Conservation (phyloP, 1,140 invertebrate genomes). For the Nasonia giraulti region DNA sequence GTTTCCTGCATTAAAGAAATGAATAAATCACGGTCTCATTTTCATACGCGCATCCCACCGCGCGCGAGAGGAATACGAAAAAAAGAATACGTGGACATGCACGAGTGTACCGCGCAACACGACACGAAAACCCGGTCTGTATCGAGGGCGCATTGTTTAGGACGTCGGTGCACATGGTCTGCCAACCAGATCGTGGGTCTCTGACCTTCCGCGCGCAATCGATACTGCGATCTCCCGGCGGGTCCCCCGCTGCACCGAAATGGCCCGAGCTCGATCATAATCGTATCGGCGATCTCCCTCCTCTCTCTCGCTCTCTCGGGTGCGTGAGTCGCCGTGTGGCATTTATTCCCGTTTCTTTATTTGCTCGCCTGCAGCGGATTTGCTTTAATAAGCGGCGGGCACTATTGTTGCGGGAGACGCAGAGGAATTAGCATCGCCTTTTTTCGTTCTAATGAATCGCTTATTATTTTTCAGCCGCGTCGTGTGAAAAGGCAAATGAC, state of each 20-base stretch:
- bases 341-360: slow-evolving; percentile 13
- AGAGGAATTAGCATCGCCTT: background rate
- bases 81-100: background rate
- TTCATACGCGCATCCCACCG: background rate
- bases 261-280: slow-evolving; percentile 54
- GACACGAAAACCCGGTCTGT: too few species aligned
- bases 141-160: slow-evolving; percentile 55
- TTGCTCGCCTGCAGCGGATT: background rate
- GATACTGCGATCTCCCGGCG: slow-evolving; percentile 64
- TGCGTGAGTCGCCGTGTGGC: background rate
- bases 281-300: slow-evolving; percentile 55
- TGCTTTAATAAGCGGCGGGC: slow-evolving; percentile 33
- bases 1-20: slow-evolving; percentile 23
- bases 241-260: slow-evolving; percentile 56
- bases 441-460: background rate
- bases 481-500: background rate
- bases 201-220: slow-evolving; percentile 68
- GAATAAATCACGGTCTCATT: slow-evolving; percentile 9
- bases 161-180: slow-evolving; percentile 67
- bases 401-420: too few species aligned
- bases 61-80: background rate
- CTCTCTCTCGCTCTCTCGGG: background rate
- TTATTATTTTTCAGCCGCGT: slow-evolving; percentile 17
- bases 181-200: slow-evolving; percentile 71
- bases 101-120: too few species aligned